phyloP scores from a whole-genome alignment of 2,888 invertebrate species.

The Amorpha juglandis region DNA sequence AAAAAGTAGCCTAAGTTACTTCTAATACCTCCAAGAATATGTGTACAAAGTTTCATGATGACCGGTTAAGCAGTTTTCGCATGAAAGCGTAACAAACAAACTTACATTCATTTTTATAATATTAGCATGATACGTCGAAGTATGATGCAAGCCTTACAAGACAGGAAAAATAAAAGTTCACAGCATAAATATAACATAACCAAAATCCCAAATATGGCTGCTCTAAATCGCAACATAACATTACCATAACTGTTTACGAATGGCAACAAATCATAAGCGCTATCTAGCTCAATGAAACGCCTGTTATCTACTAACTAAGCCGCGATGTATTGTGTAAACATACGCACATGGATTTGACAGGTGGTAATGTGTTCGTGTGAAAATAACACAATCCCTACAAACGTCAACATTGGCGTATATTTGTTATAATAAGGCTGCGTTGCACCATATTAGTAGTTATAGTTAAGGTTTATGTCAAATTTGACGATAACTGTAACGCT shows the following conservation, averaged over 20 bases:
- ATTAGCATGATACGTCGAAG: too few relatives aligned
- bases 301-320: constrained; percentile 31
- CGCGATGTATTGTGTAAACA: constrained; percentile 23
- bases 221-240: background rate
- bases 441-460: too few relatives aligned
- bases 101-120: too few relatives aligned
- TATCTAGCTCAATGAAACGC: constrained; percentile 29
- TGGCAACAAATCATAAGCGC: constrained; percentile 5
- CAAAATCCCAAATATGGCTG: background rate
- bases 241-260: background rate
- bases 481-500: too few relatives aligned
- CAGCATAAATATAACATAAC: background rate
- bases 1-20: too few relatives aligned
- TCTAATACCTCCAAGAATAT: too few relatives aligned
- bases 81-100: too few relatives aligned
- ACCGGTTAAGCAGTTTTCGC: too few relatives aligned
- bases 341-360: constrained; percentile 26
- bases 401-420: constrained; percentile 7
- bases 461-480: too few relatives aligned
- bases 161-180: too few relatives aligned
- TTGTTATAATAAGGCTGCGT: constrained; percentile 21
- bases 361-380: constrained; percentile 24
- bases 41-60: too few relatives aligned
- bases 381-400: constrained; percentile 24
- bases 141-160: too few relatives aligned